Evolutionary conservation across 2,797 vertebrate genomes (phyloP).

Genomic region (Nannoperca australis): DNA sequence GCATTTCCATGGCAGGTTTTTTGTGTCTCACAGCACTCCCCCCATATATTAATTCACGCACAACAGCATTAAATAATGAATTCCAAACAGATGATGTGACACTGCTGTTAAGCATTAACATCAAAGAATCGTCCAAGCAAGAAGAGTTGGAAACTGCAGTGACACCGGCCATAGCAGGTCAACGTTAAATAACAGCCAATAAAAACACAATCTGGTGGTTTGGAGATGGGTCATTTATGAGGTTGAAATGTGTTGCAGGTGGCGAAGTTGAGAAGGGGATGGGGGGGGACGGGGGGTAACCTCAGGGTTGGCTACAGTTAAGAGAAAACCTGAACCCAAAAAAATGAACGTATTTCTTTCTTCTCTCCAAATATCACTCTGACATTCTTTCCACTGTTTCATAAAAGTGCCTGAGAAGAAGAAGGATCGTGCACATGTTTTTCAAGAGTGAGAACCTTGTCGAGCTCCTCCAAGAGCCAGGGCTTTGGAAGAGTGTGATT

Average conservation of each 20-base stretch:
- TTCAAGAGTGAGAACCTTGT: slow-evolving; percentile 80
- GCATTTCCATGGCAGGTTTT: not conserved
- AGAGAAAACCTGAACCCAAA: slow-evolving; percentile 79
- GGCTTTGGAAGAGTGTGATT: slow-evolving; percentile 78
- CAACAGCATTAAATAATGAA: slow-evolving; percentile 34
- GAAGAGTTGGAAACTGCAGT: slow-evolving; percentile 44
- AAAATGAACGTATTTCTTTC: slow-evolving; percentile 84
- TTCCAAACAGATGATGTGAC: slow-evolving; percentile 51
- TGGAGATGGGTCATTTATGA: slow-evolving; percentile 87
- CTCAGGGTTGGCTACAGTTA: slow-evolving; percentile 83
- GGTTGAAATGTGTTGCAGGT: slow-evolving; percentile 90
- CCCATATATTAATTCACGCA: slow-evolving; percentile 33
- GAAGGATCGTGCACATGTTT: slow-evolving; percentile 78
- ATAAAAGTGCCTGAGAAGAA: slow-evolving; percentile 84
- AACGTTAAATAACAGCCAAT: slow-evolving; percentile 72
- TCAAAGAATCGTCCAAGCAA: slow-evolving; percentile 57
- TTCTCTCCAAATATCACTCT: slow-evolving; percentile 82
- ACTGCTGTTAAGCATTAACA: slow-evolving; percentile 59
- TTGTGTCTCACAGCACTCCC: slow-evolving; percentile 5
- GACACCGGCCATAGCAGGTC: slow-evolving; percentile 66
- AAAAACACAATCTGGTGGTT: slow-evolving; percentile 77
- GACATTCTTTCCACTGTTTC: slow-evolving; percentile 87
- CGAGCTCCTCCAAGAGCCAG: slow-evolving; percentile 72
- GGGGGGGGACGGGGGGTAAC: slow-evolving; percentile 65
- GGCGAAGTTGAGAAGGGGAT: slow-evolving; percentile 80